A percentile compares a stretch with the other conserved stretches of the same genome.
phyloP scores from a whole-genome alignment of 2,888 invertebrate genomes.

The Podabrus alpinus region DNA sequence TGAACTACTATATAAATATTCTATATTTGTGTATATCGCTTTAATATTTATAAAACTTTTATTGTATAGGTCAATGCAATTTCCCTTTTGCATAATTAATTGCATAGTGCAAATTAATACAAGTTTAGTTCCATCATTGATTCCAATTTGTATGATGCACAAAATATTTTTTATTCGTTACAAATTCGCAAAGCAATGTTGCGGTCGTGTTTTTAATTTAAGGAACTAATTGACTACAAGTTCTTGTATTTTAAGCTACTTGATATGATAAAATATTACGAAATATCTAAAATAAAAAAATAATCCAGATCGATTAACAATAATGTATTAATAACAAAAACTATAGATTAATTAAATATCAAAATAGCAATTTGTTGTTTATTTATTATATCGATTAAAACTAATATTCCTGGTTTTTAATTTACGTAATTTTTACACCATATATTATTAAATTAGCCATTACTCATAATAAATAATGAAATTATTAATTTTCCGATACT shows the following conservation, averaged over 20 bases:
- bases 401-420: neutral
- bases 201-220: no score
- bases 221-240: no score
- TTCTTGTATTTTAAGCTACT: no score
- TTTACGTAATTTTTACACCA: neutral
- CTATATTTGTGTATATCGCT: neutral
- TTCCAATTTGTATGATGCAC: no score
- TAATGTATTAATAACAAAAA: no score
- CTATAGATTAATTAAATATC: neutral
- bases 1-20: neutral
- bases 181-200: no score
- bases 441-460: neutral
- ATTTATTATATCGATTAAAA: neutral
- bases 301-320: no score
- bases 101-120: neutral
- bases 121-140: neutral
- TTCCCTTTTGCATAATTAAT: no score
- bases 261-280: neutral
- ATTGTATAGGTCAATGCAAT: neutral
- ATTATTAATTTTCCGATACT: neutral
- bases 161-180: no score
- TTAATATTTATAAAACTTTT: neutral
- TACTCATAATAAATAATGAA: neutral
- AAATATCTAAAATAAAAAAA: neutral
- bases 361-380: neutral